Evolutionary conservation across 2,888 invertebrate genomes (phyloP).

Genomic region (Clusia tigrina): DNA sequence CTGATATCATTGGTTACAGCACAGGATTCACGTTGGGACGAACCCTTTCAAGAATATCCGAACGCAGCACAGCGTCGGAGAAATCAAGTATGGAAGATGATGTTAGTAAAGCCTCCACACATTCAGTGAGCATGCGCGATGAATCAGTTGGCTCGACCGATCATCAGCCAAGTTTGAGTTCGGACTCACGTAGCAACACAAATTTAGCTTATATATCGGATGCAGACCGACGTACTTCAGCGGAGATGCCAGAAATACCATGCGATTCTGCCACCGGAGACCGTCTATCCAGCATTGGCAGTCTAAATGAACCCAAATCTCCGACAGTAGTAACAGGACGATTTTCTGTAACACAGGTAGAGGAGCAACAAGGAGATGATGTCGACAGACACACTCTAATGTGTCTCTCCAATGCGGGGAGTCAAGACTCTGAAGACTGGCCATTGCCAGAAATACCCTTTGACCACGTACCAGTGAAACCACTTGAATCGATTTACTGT

Average conservation of each 20-base stretch:
- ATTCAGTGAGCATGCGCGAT: conserved; percentile 84
- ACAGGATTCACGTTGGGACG: conserved; percentile 78
- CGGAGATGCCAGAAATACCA: conserved; percentile 85
- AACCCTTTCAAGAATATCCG: conserved; percentile 85
- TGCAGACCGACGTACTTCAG: conserved; percentile 80
- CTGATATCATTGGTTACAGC: conserved; percentile 77
- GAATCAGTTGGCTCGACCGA: conserved; percentile 85
- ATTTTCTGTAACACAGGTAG: conserved; percentile 63
- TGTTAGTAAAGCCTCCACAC: conserved; percentile 84
- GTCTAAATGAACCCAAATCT: conserved; percentile 66
- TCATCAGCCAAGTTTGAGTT: conserved; percentile 84
- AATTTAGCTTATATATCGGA: conserved; percentile 81
- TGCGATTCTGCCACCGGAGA: conserved; percentile 72
- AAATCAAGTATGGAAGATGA: conserved; percentile 87
- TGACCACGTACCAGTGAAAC: conserved; percentile 61
- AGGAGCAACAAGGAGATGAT: conserved; percentile 56
- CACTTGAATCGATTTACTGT: conserved; percentile 53
- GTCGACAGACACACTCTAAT: conserved; percentile 58
- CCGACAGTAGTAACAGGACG: conserved; percentile 63
- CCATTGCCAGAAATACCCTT: conserved; percentile 77
- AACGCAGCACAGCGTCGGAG: conserved; percentile 87
- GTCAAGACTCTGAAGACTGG: conserved; percentile 81
- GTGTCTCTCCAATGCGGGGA: conserved; percentile 68
- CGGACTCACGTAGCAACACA: conserved; percentile 81
- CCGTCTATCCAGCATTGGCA: conserved; percentile 67